phyloP scores from a whole-genome alignment of 2,888 invertebrate species.

The Globia sparganii region DNA sequence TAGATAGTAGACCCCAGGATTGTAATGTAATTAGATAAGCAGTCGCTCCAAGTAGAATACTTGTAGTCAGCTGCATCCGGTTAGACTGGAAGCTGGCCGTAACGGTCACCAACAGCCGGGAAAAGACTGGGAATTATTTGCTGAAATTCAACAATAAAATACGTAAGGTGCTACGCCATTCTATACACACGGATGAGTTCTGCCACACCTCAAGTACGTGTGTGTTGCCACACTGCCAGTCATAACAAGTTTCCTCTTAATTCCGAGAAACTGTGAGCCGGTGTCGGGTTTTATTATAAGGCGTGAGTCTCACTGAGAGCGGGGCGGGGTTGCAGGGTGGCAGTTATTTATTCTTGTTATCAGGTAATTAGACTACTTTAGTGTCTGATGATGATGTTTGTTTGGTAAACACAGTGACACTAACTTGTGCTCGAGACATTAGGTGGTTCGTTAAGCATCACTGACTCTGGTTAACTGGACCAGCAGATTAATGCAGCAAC shows the following conservation, averaged over 20 bases:
- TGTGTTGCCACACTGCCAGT: slow-evolving; percentile 20
- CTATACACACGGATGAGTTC: neutral
- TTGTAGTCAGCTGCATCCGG: neutral
- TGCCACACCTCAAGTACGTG: neutral
- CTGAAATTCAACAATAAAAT: neutral
- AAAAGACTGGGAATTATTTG: neutral
- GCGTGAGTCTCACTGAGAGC: neutral
- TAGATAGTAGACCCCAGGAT: no score
- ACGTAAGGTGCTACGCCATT: neutral
- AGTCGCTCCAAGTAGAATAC: neutral
- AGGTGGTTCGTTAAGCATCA: neutral
- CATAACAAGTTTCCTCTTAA: slow-evolving; percentile 28
- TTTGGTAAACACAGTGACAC: neutral
- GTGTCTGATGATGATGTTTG: neutral
- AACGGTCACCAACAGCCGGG: neutral
- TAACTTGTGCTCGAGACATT: neutral
- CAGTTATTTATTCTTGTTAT: neutral
- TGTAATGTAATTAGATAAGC: no score
- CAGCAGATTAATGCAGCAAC: neutral
- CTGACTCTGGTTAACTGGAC: no score
- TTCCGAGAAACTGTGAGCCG: slow-evolving; percentile 27
- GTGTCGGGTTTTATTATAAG: slow-evolving; percentile 19
- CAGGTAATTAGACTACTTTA: neutral
- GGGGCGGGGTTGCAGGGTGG: neutral
- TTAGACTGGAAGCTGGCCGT: neutral